Evolutionary conservation across 2,113 vertebrate genomes (phyloP).

Genomic region (Catagonus wagneri): DNA sequence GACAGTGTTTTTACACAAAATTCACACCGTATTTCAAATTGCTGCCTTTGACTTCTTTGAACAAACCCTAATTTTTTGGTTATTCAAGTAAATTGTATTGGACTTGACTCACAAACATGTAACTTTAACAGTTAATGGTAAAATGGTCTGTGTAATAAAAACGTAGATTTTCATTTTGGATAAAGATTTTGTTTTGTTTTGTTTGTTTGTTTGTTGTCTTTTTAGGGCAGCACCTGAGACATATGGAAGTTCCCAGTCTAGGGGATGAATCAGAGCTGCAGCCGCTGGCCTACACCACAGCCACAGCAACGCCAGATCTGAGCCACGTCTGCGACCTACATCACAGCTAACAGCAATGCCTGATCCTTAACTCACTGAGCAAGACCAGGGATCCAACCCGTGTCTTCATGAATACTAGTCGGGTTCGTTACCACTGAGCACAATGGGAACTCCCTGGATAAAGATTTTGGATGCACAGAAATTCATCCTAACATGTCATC

Average conservation of each 20-base stretch:
- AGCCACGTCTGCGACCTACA: too few relatives aligned
- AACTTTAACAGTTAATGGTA: conserved; percentile 3
- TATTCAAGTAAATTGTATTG: background rate
- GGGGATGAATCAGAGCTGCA: too few relatives aligned
- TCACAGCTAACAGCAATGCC: too few relatives aligned
- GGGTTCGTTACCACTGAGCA: too few relatives aligned
- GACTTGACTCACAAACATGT: background rate
- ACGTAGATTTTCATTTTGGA: background rate
- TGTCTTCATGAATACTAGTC: too few relatives aligned
- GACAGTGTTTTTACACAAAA: background rate
- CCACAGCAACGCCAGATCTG: too few relatives aligned
- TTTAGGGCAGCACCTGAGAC: too few relatives aligned
- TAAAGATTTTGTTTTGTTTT: background rate
- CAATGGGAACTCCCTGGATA: background rate
- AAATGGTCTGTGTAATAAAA: background rate
- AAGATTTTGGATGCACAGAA: background rate
- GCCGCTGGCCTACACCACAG: too few relatives aligned
- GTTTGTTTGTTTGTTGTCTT: too few relatives aligned
- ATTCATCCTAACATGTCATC: conserved; percentile 39
- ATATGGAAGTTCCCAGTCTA: too few relatives aligned
- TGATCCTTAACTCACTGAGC: too few relatives aligned
- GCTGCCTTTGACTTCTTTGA: background rate
- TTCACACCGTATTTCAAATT: background rate
- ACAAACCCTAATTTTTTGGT: background rate
- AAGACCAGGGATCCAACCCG: too few relatives aligned